A percentile compares a stretch with the other conserved stretches of the same genome.
phyloP scores from a whole-genome alignment of 2,888 invertebrate species.

The Keiferia lycopersicella region DNA sequence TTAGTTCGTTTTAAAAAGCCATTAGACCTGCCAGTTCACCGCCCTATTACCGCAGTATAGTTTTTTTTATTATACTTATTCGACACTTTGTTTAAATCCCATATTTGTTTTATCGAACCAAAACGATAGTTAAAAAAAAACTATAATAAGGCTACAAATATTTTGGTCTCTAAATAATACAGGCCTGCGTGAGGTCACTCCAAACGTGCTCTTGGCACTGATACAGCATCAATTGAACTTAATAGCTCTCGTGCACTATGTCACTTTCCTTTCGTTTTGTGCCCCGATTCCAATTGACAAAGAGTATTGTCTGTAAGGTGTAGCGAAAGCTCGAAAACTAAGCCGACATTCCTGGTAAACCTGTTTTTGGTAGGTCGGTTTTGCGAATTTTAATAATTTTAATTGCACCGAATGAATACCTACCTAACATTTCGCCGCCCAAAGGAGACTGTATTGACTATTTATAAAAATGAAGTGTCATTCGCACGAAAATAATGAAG shows the following conservation, averaged over 20 bases:
- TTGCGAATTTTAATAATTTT: too few species aligned
- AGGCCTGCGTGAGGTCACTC: slow-evolving; percentile 1
- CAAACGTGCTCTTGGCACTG: slow-evolving; percentile 9
- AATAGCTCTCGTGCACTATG: slow-evolving; percentile 3
- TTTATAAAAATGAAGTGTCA: too few species aligned
- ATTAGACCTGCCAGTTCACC: too few species aligned
- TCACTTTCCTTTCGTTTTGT: slow-evolving; percentile 8
- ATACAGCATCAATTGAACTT: slow-evolving; percentile 3
- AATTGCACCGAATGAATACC: neutral
- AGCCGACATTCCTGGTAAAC: neutral
- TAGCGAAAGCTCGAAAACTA: neutral
- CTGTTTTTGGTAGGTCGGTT: too few species aligned
- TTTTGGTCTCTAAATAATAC: neutral
- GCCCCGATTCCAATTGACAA: slow-evolving; percentile 9
- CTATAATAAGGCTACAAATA: too few species aligned
- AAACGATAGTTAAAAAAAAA: too few species aligned
- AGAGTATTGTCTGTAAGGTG: slow-evolving; percentile 6
- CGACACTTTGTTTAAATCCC: too few species aligned
- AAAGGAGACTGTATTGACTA: too few species aligned
- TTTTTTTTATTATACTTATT: too few species aligned
- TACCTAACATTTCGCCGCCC: neutral
- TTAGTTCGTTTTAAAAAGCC: too few species aligned
- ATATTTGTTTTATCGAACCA: too few species aligned
- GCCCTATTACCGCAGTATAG: too few species aligned
- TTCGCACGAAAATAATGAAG: neutral